These are phyloP conservation scores for Nasonia vitripennis DNA, from an alignment of 1,140 invertebrate genomes.

Conservation along the genomic window DNA sequence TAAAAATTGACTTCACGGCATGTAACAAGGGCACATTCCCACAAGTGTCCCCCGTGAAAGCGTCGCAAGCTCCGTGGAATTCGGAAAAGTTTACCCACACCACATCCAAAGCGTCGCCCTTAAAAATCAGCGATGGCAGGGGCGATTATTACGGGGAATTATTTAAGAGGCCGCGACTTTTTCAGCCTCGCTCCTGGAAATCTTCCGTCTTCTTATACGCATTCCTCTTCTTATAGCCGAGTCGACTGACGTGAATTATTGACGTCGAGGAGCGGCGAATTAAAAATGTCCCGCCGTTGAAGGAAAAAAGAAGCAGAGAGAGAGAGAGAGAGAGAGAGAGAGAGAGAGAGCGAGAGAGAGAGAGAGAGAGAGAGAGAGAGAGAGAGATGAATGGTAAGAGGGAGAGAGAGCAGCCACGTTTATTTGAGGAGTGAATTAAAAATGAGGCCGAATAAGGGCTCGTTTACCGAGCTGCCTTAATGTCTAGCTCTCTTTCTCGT, in stretches of 20 bases:
- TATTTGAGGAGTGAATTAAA: slow-evolving; percentile 74
- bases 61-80: neutral
- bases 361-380: slow-evolving; percentile 48
- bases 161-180: slow-evolving; percentile 62
- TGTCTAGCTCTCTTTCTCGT: slow-evolving; percentile 55
- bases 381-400: slow-evolving; percentile 49
- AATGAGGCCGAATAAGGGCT: slow-evolving; percentile 70
- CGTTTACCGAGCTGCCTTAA: slow-evolving; percentile 64
- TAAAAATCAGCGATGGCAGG: slow-evolving; percentile 50
- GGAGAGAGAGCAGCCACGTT: slow-evolving; percentile 57
- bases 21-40: neutral
- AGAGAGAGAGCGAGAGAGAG: too few species aligned
- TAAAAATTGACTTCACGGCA: neutral
- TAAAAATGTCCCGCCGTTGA: slow-evolving; percentile 67
- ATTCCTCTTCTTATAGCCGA: too few species aligned
- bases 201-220: neutral
- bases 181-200: slow-evolving; percentile 51
- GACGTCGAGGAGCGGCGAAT: slow-evolving; percentile 65
- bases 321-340: slow-evolving; percentile 50
- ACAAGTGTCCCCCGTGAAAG: neutral
- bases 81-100: slow-evolving; percentile 43
- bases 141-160: slow-evolving; percentile 70
- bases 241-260: slow-evolving; percentile 67
- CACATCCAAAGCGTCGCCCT: neutral
- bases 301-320: slow-evolving; percentile 13